Evolutionary conservation across 2,888 invertebrate species (phyloP).

Genomic region (Acronicta aceris): DNA sequence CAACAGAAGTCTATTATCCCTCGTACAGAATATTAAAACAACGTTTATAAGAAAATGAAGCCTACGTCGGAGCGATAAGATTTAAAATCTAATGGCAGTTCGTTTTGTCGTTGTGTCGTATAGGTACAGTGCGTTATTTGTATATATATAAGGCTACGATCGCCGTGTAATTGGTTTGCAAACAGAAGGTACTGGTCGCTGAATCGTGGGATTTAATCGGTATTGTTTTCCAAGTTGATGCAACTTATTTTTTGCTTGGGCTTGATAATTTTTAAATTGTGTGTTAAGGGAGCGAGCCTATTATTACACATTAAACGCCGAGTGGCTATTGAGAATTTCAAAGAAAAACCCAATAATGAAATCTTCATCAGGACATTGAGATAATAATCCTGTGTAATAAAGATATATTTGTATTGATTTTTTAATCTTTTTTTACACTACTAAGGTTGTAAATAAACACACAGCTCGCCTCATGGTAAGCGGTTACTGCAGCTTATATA

Average conservation of each 20-base stretch:
- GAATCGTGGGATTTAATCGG: constrained; percentile 63
- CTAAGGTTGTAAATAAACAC: too few species aligned
- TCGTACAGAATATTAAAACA: constrained; percentile 50
- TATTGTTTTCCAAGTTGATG: constrained; percentile 58
- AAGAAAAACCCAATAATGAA: too few species aligned
- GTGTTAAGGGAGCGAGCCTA: too few species aligned
- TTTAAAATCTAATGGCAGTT: constrained; percentile 39
- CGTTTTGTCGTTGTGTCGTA: constrained; percentile 55
- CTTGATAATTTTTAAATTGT: constrained; percentile 33
- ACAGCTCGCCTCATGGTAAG: too few species aligned
- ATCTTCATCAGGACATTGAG: too few species aligned
- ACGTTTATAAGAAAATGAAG: constrained; percentile 45
- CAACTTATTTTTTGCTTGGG: constrained; percentile 51
- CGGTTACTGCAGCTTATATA: too few species aligned
- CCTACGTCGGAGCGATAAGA: constrained; percentile 38
- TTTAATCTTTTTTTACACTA: too few species aligned
- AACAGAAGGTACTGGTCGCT: constrained; percentile 71
- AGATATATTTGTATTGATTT: too few species aligned
- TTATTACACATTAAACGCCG: too few species aligned
- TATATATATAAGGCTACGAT: constrained; percentile 60
- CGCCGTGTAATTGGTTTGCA: constrained; percentile 75
- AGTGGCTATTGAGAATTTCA: too few species aligned
- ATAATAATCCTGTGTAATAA: too few species aligned
- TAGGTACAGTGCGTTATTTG: constrained; percentile 41
- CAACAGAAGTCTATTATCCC: constrained; percentile 62